Evolutionary conservation across 2,113 vertebrate genomes (phyloP).

Genomic region (Seriola dumerili): DNA sequence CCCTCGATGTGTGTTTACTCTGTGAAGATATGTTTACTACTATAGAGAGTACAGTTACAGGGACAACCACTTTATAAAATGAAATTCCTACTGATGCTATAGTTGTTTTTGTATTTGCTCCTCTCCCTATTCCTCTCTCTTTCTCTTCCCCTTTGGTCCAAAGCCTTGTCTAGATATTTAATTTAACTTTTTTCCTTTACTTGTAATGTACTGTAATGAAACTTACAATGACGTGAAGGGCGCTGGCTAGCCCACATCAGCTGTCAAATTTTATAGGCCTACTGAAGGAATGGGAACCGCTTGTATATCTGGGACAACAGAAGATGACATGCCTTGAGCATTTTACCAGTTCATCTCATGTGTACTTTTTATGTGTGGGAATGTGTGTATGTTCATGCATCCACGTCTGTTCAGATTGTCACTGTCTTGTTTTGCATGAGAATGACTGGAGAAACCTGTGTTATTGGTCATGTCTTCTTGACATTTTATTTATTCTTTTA

Average conservation of each 20-base stretch:
- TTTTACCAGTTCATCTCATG: constrained; percentile 41
- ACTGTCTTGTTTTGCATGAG: constrained; percentile 49
- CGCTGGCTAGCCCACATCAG: constrained; percentile 78
- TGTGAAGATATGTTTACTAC: constrained; percentile 79
- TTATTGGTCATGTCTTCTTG: constrained; percentile 45
- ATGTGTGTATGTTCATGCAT: constrained; percentile 9
- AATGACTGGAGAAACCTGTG: constrained; percentile 36
- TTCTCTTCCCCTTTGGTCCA: constrained; percentile 35
- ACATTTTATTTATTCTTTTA: constrained; percentile 66
- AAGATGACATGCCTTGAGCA: constrained; percentile 41
- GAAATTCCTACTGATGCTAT: constrained; percentile 75
- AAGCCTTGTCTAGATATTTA: constrained; percentile 52
- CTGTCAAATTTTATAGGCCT: constrained; percentile 61
- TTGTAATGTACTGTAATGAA: constrained; percentile 71
- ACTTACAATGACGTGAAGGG: constrained; percentile 68
- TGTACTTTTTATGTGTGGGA: constrained; percentile 26
- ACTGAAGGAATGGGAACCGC: constrained; percentile 54
- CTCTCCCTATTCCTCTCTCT: neutral
- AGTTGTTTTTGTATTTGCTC: constrained; percentile 67
- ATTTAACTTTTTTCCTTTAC: constrained; percentile 46
- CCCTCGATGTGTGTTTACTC: constrained; percentile 75
- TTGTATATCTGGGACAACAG: constrained; percentile 26
- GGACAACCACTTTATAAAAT: constrained; percentile 76
- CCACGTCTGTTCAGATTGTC: constrained; percentile 28
- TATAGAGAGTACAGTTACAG: constrained; percentile 75